phyloP scores from a whole-genome alignment of 2,888 invertebrate species.

The Shargacucullia verbasci region DNA sequence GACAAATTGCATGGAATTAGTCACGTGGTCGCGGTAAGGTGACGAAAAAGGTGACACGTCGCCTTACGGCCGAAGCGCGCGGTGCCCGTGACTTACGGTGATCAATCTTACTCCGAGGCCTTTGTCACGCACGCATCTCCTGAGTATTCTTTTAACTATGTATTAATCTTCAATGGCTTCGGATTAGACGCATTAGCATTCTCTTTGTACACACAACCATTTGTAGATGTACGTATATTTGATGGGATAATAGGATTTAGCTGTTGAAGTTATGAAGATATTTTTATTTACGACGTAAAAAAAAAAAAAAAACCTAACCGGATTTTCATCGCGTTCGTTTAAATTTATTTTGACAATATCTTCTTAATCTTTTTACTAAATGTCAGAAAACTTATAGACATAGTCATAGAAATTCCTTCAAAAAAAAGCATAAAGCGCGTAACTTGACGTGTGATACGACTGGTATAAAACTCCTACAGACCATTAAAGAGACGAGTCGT shows the following conservation, averaged over 20 bases:
- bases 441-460: too few relatives aligned
- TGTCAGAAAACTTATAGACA: too few relatives aligned
- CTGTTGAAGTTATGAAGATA: neutral
- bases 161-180: conserved; percentile 65
- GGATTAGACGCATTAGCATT: conserved; percentile 73
- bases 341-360: too few relatives aligned
- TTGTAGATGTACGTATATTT: conserved; percentile 16
- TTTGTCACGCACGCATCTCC: conserved; percentile 80
- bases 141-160: conserved; percentile 66
- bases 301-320: too few relatives aligned
- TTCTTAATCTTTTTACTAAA: too few relatives aligned
- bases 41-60: conserved; percentile 88
- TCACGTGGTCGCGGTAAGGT: conserved; percentile 86
- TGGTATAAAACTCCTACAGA: too few relatives aligned
- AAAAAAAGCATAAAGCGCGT: conserved; percentile 49
- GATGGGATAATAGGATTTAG: conserved; percentile 20
- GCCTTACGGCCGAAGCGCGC: conserved; percentile 67
- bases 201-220: conserved; percentile 53
- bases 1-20: conserved; percentile 88
- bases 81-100: conserved; percentile 74
- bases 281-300: neutral
- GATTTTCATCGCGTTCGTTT: too few relatives aligned
- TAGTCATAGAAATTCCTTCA: too few relatives aligned
- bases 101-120: conserved; percentile 79
- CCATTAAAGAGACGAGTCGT: too few relatives aligned